A percentile compares a stretch with the other conserved stretches of the same genome.
phyloP scores from a whole-genome alignment of 2,888 invertebrate species.

The Ectobius pallidus region DNA sequence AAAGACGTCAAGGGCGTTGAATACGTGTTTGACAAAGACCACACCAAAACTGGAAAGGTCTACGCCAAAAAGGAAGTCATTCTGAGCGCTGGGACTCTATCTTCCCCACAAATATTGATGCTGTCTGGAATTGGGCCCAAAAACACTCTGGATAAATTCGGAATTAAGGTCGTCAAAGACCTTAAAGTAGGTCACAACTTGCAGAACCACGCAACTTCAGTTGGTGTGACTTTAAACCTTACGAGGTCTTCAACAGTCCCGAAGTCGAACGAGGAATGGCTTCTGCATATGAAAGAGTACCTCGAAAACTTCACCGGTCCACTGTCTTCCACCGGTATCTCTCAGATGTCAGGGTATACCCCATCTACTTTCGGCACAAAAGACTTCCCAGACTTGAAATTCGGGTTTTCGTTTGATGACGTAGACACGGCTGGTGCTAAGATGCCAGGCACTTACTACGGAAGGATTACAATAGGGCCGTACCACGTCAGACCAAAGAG shows the following conservation, averaged over 20 bases:
- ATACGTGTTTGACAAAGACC: neutral
- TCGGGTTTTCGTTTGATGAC: neutral
- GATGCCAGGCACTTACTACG: neutral
- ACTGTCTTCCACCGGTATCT: neutral
- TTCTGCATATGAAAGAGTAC: neutral
- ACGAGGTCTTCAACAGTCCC: neutral
- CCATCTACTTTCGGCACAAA: neutral
- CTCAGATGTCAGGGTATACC: neutral
- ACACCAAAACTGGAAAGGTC: neutral
- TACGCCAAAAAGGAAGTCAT: slow-evolving; percentile 5
- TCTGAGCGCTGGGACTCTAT: neutral
- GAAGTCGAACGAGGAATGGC: neutral
- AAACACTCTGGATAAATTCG: neutral
- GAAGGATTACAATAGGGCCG: neutral
- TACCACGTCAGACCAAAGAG: neutral
- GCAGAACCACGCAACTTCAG: neutral
- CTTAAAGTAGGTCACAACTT: neutral
- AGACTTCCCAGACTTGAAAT: neutral
- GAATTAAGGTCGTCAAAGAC: neutral
- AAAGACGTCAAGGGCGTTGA: neutral
- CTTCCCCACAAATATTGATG: slow-evolving; percentile 4
- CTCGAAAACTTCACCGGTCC: neutral
- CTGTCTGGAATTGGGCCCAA: slow-evolving; percentile 4
- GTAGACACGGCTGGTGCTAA: neutral
- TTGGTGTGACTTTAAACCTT: neutral